Conservation (phyloP, 1,140 invertebrate genomes). For the Zaprionus inermis region DNA sequence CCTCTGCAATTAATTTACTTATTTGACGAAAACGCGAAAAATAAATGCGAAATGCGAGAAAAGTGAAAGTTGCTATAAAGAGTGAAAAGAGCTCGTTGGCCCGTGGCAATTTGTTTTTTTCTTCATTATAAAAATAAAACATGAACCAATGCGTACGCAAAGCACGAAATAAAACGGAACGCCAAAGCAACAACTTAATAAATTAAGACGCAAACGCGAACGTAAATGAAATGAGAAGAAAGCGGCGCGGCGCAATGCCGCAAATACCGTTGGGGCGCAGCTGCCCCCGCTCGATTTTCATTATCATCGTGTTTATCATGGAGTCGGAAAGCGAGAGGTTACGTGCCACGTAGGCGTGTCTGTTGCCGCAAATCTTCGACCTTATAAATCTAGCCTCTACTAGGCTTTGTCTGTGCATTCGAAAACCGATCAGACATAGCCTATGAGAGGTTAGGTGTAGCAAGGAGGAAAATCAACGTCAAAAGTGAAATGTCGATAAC, state of each 20-base stretch:
- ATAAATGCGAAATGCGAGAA: slow-evolving; percentile 42
- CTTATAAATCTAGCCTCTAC: slow-evolving; percentile 84
- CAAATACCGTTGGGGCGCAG: slow-evolving; percentile 28
- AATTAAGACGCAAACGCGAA: slow-evolving; percentile 59
- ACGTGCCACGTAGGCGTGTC: slow-evolving; percentile 6
- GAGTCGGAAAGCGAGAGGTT: neutral
- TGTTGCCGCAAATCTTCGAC: slow-evolving; percentile 4
- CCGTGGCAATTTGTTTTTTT: slow-evolving; percentile 45
- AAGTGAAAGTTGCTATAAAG: slow-evolving; percentile 70
- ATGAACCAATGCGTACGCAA: slow-evolving; percentile 66
- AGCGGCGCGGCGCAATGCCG: slow-evolving; percentile 33
- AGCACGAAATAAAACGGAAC: slow-evolving; percentile 60
- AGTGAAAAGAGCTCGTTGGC: slow-evolving; percentile 64
- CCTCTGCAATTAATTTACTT: slow-evolving; percentile 66
- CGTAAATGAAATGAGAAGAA: slow-evolving; percentile 62
- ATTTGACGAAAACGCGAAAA: slow-evolving; percentile 58
- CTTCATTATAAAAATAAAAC: slow-evolving; percentile 49
- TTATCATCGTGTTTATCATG: too few relatives aligned
- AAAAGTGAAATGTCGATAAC: slow-evolving; percentile 27
- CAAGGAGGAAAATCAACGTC: slow-evolving; percentile 65
- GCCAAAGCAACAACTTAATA: slow-evolving; percentile 61
- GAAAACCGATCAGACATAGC: slow-evolving; percentile 82
- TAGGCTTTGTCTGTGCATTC: slow-evolving; percentile 84
- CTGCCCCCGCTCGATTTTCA: neutral
- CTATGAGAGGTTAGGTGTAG: slow-evolving; percentile 85